A percentile compares a stretch with the other conserved stretches of the same genome.
Conservation (phyloP, 2,113 vertebrate genomes). For the Chloebia gouldiae region DNA sequence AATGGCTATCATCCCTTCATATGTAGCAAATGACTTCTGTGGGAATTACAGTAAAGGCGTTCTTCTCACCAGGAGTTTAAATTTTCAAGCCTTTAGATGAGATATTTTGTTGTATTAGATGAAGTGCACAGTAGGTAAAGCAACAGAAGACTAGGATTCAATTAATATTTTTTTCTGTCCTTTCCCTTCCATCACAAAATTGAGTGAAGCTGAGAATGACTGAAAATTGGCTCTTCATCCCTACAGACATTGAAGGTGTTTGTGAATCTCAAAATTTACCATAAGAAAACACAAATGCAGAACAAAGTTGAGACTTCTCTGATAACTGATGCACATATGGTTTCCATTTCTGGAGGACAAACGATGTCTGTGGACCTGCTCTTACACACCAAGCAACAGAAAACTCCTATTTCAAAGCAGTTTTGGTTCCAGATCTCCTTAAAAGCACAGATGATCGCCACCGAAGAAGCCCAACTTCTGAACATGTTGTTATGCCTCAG, state of each 20-base stretch:
- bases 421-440: background rate
- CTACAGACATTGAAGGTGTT: background rate
- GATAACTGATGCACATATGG: fast-evolving
- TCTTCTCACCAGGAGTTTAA: background rate
- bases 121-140: background rate
- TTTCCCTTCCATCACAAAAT: background rate
- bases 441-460: background rate
- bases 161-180: background rate
- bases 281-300: background rate
- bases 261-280: background rate
- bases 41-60: background rate
- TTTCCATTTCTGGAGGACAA: background rate
- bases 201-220: background rate
- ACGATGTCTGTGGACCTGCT: background rate
- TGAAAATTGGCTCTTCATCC: background rate
- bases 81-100: background rate
- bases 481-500: background rate
- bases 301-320: background rate
- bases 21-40: fast-evolving
- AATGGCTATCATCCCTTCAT: background rate
- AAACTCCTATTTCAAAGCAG: background rate
- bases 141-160: background rate
- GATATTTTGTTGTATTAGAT: background rate
- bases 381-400: background rate
- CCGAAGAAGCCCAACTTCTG: background rate